Evolutionary conservation across 1,140 invertebrate genomes (phyloP).

Genomic region (Neoseiulus cucumeris): DNA sequence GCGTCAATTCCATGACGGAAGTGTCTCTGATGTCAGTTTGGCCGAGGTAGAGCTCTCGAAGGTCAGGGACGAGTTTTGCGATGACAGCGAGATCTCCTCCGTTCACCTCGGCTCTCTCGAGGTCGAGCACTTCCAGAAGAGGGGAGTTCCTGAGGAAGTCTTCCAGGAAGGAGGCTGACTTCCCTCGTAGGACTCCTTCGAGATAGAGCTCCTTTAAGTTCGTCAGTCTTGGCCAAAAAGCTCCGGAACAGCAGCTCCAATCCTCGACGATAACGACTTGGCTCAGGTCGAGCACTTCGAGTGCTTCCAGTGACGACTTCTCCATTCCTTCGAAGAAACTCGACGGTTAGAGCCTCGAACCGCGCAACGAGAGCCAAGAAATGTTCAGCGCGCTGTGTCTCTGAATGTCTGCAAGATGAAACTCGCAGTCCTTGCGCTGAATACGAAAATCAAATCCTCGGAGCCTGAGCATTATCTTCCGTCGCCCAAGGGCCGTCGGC

Average conservation of each 20-base stretch:
- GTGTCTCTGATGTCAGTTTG: not conserved
- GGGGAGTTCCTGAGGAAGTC: not conserved
- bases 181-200: not conserved
- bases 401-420: not conserved
- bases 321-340: not conserved
- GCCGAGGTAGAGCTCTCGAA: not conserved
- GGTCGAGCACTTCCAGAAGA: not conserved
- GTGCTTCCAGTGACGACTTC: not conserved
- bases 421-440: not conserved
- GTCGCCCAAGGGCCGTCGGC: not conserved
- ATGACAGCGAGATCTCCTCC: not conserved
- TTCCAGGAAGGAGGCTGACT: not conserved
- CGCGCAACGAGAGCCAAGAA: not conserved
- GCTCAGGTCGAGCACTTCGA: not conserved
- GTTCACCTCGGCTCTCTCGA: not conserved
- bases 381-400: not conserved
- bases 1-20: not conserved
- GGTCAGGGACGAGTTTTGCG: not conserved
- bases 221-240: not conserved
- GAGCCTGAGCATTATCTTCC: not conserved
- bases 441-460: not conserved
- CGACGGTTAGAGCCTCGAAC: not conserved
- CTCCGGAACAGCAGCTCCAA: not conserved
- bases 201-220: not conserved
- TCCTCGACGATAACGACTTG: not conserved